Evolutionary conservation across 1,140 invertebrate species (phyloP).

Genomic region (Penaeus chinensis): DNA sequence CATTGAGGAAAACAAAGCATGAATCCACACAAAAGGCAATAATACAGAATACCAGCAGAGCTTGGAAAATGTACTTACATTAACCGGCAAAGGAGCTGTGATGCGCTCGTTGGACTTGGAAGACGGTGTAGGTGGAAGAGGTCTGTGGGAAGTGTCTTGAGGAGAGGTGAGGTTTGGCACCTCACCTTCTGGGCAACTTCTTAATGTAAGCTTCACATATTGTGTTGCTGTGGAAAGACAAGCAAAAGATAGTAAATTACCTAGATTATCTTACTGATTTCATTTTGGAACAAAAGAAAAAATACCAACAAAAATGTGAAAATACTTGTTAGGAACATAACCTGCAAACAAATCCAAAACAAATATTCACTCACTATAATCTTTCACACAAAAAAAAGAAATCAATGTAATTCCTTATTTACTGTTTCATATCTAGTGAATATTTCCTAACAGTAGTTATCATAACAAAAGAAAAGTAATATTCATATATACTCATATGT

Average conservation of each 20-base stretch:
- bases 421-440: no score
- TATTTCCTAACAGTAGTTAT: no score
- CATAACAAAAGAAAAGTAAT: no score
- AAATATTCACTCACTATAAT: no score
- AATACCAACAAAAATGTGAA: neutral
- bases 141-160: conserved; percentile 67
- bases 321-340: neutral
- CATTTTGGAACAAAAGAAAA: neutral
- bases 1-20: conserved; percentile 39
- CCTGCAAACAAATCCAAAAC: no score
- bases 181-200: conserved; percentile 50
- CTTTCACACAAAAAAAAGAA: no score
- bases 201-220: conserved; percentile 53
- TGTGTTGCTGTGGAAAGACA: conserved; percentile 40
- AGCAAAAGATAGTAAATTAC: neutral
- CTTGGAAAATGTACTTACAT: conserved; percentile 74
- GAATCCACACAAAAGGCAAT: neutral
- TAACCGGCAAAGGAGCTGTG: conserved; percentile 88
- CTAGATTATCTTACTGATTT: neutral
- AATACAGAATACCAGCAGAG: no score
- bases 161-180: conserved; percentile 64
- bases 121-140: conserved; percentile 68
- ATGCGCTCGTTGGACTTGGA: conserved; percentile 74
- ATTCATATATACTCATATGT: no score
- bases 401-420: no score